phyloP scores from a whole-genome alignment of 1,140 invertebrate species.

The Ceratosolen solmsi region DNA sequence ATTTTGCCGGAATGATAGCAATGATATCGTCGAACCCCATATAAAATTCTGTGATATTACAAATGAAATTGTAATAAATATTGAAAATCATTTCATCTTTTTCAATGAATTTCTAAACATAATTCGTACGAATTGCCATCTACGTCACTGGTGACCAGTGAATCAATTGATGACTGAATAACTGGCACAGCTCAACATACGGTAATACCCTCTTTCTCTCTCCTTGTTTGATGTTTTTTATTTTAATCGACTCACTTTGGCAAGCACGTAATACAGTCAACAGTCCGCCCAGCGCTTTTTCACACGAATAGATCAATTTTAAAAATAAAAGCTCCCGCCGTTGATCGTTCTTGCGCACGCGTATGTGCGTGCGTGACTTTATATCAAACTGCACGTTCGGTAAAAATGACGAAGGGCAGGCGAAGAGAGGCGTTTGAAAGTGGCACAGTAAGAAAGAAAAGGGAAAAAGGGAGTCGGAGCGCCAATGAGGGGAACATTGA shows the following conservation, averaged over 20 bases:
- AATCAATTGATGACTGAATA: neutral
- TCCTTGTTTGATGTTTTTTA: constrained; percentile 6
- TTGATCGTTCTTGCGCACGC: neutral
- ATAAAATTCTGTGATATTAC: neutral
- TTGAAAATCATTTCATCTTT: neutral
- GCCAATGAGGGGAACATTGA: too few relatives aligned
- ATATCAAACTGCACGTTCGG: neutral
- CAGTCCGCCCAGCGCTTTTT: neutral
- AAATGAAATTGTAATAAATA: neutral
- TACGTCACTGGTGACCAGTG: neutral
- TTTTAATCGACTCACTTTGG: constrained; percentile 10
- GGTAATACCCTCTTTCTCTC: neutral
- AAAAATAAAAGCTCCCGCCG: constrained; percentile 36
- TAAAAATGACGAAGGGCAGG: neutral
- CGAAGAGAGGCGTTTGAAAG: neutral
- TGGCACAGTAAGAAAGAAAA: too few relatives aligned
- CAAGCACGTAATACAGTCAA: constrained; percentile 28
- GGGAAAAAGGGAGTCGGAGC: too few relatives aligned
- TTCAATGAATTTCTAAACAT: neutral
- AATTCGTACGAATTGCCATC: neutral
- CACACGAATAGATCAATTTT: constrained; percentile 26
- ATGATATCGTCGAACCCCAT: neutral
- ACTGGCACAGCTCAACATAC: neutral
- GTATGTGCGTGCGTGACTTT: neutral
- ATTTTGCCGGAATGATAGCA: neutral